A percentile compares a stretch with the other conserved stretches of the same genome.
Conservation (phyloP, 2,888 invertebrate genomes). For the Xestia rhomboidea region DNA sequence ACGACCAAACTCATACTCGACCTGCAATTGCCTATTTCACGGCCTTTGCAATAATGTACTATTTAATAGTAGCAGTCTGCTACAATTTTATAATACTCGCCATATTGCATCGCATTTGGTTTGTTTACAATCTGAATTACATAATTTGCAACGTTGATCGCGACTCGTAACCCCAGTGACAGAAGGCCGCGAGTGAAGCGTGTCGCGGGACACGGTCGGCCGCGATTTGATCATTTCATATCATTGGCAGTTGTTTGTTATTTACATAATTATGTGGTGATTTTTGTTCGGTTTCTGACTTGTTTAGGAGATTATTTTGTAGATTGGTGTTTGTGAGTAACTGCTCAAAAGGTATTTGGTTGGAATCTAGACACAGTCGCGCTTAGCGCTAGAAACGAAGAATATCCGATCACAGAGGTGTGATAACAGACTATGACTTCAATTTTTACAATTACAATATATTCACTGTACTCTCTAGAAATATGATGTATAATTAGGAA, state of each 20-base stretch:
- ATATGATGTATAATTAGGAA: too few species aligned
- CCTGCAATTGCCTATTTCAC: too few species aligned
- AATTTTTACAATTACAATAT: too few species aligned
- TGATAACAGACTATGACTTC: too few species aligned
- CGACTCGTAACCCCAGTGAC: slow-evolving; percentile 49
- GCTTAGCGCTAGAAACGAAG: not conserved
- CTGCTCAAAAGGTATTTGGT: not conserved
- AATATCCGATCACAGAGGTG: not conserved
- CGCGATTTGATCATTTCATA: slow-evolving; percentile 55
- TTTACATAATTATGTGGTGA: slow-evolving; percentile 23
- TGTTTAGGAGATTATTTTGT: not conserved
- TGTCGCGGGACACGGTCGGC: slow-evolving; percentile 66
- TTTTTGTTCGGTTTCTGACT: slow-evolving; percentile 15
- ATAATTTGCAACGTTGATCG: slow-evolving; percentile 56
- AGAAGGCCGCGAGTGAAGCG: slow-evolving; percentile 67
- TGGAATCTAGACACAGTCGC: too few species aligned
- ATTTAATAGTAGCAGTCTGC: not conserved
- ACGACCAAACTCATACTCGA: too few species aligned
- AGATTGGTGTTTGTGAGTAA: not conserved
- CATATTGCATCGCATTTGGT: slow-evolving; percentile 32
- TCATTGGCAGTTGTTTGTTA: slow-evolving; percentile 53
- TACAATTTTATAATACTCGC: slow-evolving; percentile 18
- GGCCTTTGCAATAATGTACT: too few species aligned
- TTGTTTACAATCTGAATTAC: slow-evolving; percentile 66
- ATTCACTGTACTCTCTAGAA: too few species aligned